These are phyloP conservation scores for Tretioscincus oriximinensis DNA, from an alignment of 2,113 vertebrate genomes.

Conservation along the genomic window DNA sequence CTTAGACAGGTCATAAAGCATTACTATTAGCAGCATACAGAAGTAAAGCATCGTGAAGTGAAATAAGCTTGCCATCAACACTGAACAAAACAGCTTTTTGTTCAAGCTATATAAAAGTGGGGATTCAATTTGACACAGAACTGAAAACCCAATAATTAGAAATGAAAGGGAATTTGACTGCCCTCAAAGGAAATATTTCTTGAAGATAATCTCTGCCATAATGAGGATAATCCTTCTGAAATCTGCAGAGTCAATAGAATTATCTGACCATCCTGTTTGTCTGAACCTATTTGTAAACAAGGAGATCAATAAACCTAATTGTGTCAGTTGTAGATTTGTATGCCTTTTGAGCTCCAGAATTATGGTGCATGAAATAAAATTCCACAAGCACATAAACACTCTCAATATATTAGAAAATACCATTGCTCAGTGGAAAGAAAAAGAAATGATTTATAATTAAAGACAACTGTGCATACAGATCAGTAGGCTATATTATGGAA, in stretches of 20 bases:
- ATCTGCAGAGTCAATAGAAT: not conserved
- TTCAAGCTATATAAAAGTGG: not conserved
- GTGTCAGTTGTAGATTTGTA: not conserved
- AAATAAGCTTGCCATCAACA: slow-evolving; percentile 6
- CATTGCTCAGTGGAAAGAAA: not conserved
- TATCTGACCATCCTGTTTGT: not conserved
- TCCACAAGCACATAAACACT: not conserved
- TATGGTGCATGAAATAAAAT: not conserved
- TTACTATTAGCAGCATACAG: not conserved
- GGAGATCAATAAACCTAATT: not conserved
- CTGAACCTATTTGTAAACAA: not conserved
- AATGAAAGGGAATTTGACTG: not conserved
- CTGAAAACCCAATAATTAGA: not conserved
- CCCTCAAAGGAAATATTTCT: not conserved
- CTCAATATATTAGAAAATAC: not conserved
- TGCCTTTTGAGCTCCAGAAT: not conserved
- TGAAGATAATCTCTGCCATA: not conserved
- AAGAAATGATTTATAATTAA: not conserved
- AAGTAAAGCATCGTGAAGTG: slow-evolving; percentile 6
- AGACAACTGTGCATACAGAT: not conserved
- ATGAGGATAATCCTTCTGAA: not conserved
- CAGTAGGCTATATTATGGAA: not conserved
- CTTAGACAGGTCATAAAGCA: slow-evolving; percentile 12
- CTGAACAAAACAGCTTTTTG: not conserved
- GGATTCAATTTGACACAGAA: not conserved